Conservation (phyloP, 2,797 vertebrate species). For the Numenius phaeopus region DNA sequence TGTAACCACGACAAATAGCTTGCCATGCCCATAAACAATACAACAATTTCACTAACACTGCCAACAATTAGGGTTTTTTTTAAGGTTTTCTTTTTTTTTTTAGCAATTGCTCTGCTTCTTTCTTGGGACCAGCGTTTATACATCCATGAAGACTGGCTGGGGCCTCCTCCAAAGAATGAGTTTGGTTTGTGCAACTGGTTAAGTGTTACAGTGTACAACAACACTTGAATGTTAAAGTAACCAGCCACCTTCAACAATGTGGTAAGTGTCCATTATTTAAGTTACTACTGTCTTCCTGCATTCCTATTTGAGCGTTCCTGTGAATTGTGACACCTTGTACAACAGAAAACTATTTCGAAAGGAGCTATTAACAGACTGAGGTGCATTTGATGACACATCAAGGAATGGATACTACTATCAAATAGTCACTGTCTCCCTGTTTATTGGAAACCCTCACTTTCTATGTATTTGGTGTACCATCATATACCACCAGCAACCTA, state of each 20-base stretch:
- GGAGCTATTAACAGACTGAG: background rate
- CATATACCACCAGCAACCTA: background rate
- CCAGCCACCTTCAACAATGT: fast-evolving
- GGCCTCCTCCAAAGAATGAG: background rate
- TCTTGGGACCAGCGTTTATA: background rate
- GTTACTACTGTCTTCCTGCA: background rate
- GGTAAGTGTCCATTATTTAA: background rate
- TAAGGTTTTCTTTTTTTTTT: background rate
- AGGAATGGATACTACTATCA: background rate
- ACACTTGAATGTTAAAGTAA: background rate
- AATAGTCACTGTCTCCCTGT: background rate
- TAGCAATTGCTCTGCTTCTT: background rate
- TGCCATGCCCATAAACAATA: background rate
- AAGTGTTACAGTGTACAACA: background rate
- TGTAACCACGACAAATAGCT: background rate
- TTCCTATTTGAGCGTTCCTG: background rate
- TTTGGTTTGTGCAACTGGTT: background rate
- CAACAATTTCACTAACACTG: background rate
- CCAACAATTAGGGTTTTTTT: background rate
- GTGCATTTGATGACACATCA: background rate
- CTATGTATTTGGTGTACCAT: background rate
- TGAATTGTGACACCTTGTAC: background rate
- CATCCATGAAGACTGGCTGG: background rate
- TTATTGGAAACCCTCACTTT: background rate
- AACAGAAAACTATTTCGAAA: background rate